Evolutionary conservation across 2,888 invertebrate species (phyloP).

Genomic region (Meiosimyza platycephala): DNA sequence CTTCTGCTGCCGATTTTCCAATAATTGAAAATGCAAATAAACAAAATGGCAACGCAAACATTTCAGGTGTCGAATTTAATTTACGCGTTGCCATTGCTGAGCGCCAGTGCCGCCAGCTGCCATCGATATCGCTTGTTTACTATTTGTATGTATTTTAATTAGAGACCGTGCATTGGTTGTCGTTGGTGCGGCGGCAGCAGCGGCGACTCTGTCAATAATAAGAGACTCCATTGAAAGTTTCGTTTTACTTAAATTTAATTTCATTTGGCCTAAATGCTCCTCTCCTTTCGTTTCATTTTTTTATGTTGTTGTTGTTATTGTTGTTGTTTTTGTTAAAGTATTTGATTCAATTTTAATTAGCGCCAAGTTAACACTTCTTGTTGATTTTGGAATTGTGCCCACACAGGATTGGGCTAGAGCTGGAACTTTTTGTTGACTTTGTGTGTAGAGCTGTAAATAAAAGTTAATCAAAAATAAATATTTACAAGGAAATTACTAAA

Average conservation of each 20-base stretch:
- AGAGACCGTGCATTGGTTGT: not conserved
- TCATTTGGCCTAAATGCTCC: not conserved
- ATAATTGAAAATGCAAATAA: conserved; percentile 22
- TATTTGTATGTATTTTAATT: not conserved
- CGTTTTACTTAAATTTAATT: not conserved
- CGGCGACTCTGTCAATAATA: not conserved
- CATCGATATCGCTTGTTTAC: not conserved
- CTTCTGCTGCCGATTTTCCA: not conserved
- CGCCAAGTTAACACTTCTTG: conserved; percentile 1
- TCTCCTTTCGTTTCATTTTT: too few species aligned
- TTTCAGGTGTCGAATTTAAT: conserved; percentile 24
- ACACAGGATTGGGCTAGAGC: not conserved
- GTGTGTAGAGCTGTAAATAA: not conserved
- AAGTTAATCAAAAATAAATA: conserved; percentile 6
- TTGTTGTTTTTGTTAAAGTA: too few species aligned
- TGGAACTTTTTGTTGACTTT: not conserved
- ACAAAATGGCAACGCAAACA: conserved; percentile 25
- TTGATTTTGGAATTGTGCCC: not conserved
- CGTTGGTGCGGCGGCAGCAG: not conserved
- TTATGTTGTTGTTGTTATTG: too few species aligned
- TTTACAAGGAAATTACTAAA: not conserved
- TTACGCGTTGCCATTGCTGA: not conserved
- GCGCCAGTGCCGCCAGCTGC: not conserved
- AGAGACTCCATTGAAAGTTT: not conserved
- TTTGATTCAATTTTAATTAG: conserved; percentile 2